These are phyloP conservation scores for Pangasius krempfi DNA, from an alignment of 2,797 vertebrate genomes.

Conservation along the genomic window DNA sequence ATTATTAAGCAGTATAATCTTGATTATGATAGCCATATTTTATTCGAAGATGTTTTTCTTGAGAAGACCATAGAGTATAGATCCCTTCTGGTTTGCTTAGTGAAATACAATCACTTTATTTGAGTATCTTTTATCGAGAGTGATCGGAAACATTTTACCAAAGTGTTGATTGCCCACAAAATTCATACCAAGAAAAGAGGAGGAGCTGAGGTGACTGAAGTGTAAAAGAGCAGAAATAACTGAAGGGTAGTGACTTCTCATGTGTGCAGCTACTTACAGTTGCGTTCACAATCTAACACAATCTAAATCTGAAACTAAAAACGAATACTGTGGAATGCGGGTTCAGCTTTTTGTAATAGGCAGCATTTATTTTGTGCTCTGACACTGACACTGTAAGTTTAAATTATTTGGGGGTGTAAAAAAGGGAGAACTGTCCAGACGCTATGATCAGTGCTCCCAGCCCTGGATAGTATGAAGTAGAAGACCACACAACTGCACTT, in stretches of 20 bases:
- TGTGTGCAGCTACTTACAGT: neutral
- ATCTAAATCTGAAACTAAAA: constrained; percentile 7
- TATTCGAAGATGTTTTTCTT: neutral
- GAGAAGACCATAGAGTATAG: neutral
- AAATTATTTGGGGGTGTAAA: neutral
- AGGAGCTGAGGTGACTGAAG: neutral
- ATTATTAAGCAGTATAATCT: neutral
- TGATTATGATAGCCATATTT: neutral
- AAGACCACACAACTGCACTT: constrained; percentile 36
- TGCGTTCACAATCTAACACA: constrained; percentile 12
- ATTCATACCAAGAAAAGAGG: neutral
- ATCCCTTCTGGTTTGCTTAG: neutral
- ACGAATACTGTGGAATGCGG: neutral
- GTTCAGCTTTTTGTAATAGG: neutral
- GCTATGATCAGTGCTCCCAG: neutral
- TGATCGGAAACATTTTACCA: neutral
- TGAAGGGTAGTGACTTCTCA: neutral
- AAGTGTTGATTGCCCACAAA: neutral
- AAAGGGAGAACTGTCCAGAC: neutral
- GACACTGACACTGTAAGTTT: neutral
- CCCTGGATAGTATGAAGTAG: neutral
- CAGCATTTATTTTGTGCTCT: neutral
- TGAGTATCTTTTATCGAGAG: neutral
- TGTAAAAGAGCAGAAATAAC: neutral
- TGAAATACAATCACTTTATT: neutral